These are phyloP conservation scores for Zapus hudsonius DNA, from an alignment of 2,113 vertebrate genomes.

Conservation along the genomic window DNA sequence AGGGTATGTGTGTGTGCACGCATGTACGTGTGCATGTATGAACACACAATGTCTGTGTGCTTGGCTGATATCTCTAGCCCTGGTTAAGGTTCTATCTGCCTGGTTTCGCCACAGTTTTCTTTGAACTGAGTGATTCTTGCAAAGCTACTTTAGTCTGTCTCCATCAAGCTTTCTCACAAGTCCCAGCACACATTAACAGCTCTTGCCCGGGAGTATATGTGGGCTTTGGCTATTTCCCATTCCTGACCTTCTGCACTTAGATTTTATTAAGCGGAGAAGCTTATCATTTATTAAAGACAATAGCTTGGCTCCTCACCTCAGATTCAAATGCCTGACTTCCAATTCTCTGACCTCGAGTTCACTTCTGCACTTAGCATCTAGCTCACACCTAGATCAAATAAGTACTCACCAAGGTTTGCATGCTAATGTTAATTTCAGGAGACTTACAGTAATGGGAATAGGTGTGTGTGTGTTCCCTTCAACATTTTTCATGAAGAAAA, in stretches of 20 bases:
- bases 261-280: background rate
- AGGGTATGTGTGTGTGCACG: background rate
- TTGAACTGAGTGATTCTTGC: background rate
- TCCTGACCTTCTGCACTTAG: background rate
- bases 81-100: background rate
- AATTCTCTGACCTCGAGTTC: background rate
- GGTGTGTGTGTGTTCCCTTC: background rate
- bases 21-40: too few relatives aligned
- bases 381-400: background rate
- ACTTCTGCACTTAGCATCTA: background rate
- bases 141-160: background rate
- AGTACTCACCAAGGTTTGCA: background rate
- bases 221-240: background rate
- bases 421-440: background rate
- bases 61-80: background rate
- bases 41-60: too few relatives aligned
- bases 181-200: background rate
- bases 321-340: background rate
- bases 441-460: background rate
- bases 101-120: background rate
- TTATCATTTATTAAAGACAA: conserved; percentile 16
- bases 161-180: background rate
- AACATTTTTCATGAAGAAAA: too few relatives aligned
- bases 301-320: background rate
- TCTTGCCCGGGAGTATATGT: background rate